Conservation (phyloP, 2,888 invertebrate species). For the Platerodrilus igneus region DNA sequence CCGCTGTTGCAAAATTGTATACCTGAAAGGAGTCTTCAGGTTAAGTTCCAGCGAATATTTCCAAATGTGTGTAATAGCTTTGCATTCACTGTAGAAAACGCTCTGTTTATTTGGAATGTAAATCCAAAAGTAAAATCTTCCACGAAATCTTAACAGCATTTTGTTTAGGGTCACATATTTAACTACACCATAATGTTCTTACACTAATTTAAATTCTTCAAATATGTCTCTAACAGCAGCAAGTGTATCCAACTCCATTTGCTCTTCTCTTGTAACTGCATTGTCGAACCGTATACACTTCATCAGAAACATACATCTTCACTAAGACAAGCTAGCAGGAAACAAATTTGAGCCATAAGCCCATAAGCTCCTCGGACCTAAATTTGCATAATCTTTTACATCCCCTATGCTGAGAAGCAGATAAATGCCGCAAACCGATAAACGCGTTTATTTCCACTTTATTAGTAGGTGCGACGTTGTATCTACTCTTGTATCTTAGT, state of each 20-base stretch:
- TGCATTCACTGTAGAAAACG: conserved; percentile 17
- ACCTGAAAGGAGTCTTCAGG: conserved; percentile 16
- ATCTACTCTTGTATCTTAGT: too few species aligned
- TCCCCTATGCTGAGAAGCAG: too few species aligned
- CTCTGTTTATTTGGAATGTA: conserved; percentile 22
- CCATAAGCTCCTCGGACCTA: not conserved
- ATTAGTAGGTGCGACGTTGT: too few species aligned
- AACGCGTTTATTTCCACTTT: too few species aligned
- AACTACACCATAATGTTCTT: conserved; percentile 17
- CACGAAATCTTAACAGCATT: conserved; percentile 18
- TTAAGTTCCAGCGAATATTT: conserved; percentile 18
- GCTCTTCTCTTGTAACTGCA: conserved; percentile 7
- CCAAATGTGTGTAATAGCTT: conserved; percentile 22
- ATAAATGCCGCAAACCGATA: too few species aligned
- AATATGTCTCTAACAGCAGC: conserved; percentile 24
- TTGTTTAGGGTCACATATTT: conserved; percentile 18
- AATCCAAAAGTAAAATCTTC: conserved; percentile 13
- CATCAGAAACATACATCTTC: too few species aligned
- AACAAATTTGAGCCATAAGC: too few species aligned
- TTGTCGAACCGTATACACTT: too few species aligned
- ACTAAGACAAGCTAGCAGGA: not conserved
- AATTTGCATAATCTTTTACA: too few species aligned
- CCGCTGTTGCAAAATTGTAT: conserved; percentile 9
- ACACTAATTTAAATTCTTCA: conserved; percentile 31
- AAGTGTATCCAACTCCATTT: conserved; percentile 2